Percentiles rank a stretch among this genome's conserved stretches.
Evolutionary conservation across 1,140 invertebrate genomes (phyloP).

Genomic region (Hyposmocoma kahamanoa): DNA sequence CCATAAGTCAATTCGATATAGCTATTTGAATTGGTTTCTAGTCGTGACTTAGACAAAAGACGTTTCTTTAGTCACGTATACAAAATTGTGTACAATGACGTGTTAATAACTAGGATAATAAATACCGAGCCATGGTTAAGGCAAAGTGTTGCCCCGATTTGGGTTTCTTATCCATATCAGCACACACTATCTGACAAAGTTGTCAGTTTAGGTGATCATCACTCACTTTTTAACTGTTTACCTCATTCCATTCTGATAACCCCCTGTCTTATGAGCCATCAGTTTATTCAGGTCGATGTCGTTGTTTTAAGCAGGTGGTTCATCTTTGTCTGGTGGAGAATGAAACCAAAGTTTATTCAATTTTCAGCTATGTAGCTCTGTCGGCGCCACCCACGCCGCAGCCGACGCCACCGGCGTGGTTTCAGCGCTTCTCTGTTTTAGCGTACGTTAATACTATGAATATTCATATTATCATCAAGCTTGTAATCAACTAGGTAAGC

Average conservation of each 20-base stretch:
- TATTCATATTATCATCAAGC: slow-evolving; percentile 27
- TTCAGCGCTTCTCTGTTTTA: slow-evolving; percentile 30
- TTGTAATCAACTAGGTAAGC: slow-evolving; percentile 19
- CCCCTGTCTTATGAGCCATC: too few species aligned
- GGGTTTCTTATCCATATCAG: too few species aligned
- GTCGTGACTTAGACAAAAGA: too few species aligned
- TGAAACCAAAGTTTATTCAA: slow-evolving; percentile 28
- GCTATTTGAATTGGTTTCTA: too few species aligned
- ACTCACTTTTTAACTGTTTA: slow-evolving; percentile 15
- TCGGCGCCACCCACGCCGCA: slow-evolving; percentile 28
- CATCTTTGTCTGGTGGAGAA: slow-evolving; percentile 11
- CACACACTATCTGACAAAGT: background rate
- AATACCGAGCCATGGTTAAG: too few species aligned
- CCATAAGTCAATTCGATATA: too few species aligned
- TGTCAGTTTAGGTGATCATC: background rate
- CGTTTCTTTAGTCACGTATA: too few species aligned
- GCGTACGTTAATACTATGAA: slow-evolving; percentile 34
- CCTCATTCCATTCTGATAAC: too few species aligned
- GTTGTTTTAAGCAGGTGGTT: slow-evolving; percentile 14
- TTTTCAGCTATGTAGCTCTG: slow-evolving; percentile 41
- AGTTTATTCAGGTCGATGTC: background rate
- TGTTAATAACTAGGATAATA: too few species aligned
- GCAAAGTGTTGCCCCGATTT: too few species aligned
- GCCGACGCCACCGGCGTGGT: slow-evolving; percentile 31
- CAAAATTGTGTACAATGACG: too few species aligned